Evolutionary conservation across 1,140 invertebrate species (phyloP), one percentile per base, ranked within the genome.

Genomic region (Ips typographus): DNA sequence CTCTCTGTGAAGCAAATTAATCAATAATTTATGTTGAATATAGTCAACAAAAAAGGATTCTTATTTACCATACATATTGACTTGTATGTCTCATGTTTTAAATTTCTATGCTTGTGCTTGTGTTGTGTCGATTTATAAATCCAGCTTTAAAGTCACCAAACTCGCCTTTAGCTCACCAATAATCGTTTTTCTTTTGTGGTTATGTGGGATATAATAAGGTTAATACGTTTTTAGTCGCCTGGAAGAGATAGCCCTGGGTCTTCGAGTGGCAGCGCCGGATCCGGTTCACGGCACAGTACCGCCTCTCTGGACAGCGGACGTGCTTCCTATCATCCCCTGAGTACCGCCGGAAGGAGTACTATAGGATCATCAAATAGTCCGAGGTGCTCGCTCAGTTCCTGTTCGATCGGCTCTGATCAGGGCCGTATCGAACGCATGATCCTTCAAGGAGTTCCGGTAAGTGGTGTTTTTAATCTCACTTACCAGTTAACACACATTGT

Each of bases 291-390:
- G n/a, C 91, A 94, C 78, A 95, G 93, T 69, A 95, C 94, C 0
- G 94, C 94, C 47, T 96, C 94, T 65, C 83, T 96, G 75, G 95
- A 98, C 82, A 95, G 92, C 74, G 95, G 95, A 3, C 84, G 95
- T 71, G 95, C 94, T 3, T 95, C 94, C 86, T 86, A 85, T 81
- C 84, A 75, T 77, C 82, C 77, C 47, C 78, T 83, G 63, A 84
- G 84, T 55, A 79, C 77, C n/a, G 76, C 78, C 5, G 79, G 79
- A 36, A 71, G 79, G 36, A 80, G 79, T 66, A 80, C 79, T 6
- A 79, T 80, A 44, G 77, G 79, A 22, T 79, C 78, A 5, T 79
- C 79, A 8, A 80, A 78, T 62, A 80, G 79, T 72, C 79, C 79
- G 4, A 73, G 88, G 74, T 89, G 88, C 73, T 88, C 87, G 44